A percentile compares a stretch with the other conserved stretches of the same genome.
These are phyloP conservation scores for Lampris megalopsis DNA, from an alignment of 2,113 vertebrate species.

Conservation along the genomic window DNA sequence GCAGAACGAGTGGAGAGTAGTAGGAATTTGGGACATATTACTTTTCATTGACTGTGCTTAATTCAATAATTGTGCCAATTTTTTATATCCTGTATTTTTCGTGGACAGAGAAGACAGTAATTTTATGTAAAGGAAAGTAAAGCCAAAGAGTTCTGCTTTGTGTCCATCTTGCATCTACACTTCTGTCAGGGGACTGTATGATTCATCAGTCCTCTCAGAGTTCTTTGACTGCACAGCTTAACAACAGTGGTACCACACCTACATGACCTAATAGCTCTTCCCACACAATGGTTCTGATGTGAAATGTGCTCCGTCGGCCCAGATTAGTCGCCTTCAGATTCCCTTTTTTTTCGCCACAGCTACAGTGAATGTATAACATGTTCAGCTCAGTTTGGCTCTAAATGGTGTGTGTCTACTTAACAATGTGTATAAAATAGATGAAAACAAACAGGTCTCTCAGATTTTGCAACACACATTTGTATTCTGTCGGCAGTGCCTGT, in stretches of 20 bases:
- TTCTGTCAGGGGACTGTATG: slow-evolving; percentile 35
- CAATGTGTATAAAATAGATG: background rate
- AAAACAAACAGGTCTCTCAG: background rate
- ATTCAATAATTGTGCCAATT: slow-evolving; percentile 18
- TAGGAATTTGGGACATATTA: slow-evolving; percentile 19
- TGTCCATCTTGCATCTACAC: slow-evolving; percentile 51
- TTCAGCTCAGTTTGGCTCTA: background rate
- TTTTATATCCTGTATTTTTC: background rate
- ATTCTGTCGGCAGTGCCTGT: too few relatives aligned
- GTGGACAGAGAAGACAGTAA: slow-evolving; percentile 15
- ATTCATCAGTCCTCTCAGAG: slow-evolving; percentile 29
- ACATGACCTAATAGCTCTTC: slow-evolving; percentile 62
- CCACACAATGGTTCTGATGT: slow-evolving; percentile 19
- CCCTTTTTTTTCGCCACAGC: slow-evolving; percentile 2
- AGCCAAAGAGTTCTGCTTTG: slow-evolving; percentile 6
- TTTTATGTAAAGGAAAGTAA: slow-evolving; percentile 1
- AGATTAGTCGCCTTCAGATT: background rate
- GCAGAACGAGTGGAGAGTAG: slow-evolving; percentile 11
- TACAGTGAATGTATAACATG: slow-evolving; percentile 7
- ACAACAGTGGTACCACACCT: slow-evolving; percentile 58
- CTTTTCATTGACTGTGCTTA: slow-evolving; percentile 15
- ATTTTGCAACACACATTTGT: too few relatives aligned
- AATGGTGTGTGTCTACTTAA: background rate
- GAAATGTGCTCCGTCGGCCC: slow-evolving; percentile 4
- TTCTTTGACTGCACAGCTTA: slow-evolving; percentile 25